These are phyloP conservation scores for Acronicta leporina DNA, from an alignment of 2,888 invertebrate genomes.

Conservation along the genomic window DNA sequence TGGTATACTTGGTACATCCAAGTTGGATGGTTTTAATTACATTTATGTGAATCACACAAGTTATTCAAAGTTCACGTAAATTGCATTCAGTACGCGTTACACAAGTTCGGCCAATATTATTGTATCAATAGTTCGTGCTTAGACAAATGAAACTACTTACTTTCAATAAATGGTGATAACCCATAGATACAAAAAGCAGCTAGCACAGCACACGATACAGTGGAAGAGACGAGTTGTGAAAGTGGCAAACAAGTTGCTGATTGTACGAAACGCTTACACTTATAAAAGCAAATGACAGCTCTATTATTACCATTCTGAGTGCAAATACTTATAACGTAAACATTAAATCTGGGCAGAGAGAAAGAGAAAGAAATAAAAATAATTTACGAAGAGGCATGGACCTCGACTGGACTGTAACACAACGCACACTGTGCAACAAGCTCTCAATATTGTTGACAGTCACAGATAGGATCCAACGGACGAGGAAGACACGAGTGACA, in stretches of 20 bases:
- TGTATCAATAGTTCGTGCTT: conserved; percentile 79
- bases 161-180: conserved; percentile 85
- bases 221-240: conserved; percentile 88
- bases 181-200: conserved; percentile 89
- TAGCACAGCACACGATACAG: conserved; percentile 89
- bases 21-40: conserved; percentile 42
- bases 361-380: conserved; percentile 71
- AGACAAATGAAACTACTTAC: conserved; percentile 83
- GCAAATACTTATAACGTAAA: conserved; percentile 79
- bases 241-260: conserved; percentile 87
- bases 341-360: conserved; percentile 82
- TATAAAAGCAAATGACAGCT: conserved; percentile 89
- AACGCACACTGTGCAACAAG: conserved; percentile 71
- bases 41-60: conserved; percentile 47
- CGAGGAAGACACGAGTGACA: conserved; percentile 80
- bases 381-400: conserved; percentile 52
- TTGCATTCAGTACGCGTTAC: conserved; percentile 51
- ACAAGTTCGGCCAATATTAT: conserved; percentile 59
- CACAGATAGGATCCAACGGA: conserved; percentile 73
- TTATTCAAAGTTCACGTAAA: conserved; percentile 40
- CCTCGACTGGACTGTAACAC: conserved; percentile 61
- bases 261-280: conserved; percentile 87
- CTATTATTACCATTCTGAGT: conserved; percentile 88
- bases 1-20: conserved; percentile 42
- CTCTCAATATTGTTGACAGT: conserved; percentile 70